Evolutionary conservation across 2,113 vertebrate species (phyloP).

Genomic region (Dendrocopos noguchii): DNA sequence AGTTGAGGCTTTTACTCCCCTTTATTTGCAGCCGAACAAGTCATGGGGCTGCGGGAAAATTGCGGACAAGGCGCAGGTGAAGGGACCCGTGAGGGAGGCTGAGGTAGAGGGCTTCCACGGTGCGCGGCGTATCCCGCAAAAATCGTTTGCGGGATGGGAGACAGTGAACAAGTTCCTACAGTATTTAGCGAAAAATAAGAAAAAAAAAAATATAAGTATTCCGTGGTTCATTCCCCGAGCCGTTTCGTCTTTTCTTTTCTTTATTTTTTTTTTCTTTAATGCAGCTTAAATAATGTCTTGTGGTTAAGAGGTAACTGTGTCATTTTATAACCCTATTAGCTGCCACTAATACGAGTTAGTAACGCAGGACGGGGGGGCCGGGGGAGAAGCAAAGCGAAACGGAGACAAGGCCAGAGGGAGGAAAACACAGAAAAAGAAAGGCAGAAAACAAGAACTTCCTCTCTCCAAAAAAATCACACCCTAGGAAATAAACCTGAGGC

Average conservation of each 20-base stretch:
- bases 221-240: not conserved
- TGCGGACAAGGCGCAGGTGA: constrained; percentile 62
- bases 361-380: not conserved
- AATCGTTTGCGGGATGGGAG: not conserved
- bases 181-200: not conserved
- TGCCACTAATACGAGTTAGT: not conserved
- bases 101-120: not conserved
- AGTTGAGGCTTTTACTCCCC: not conserved
- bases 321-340: constrained; percentile 37
- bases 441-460: not conserved
- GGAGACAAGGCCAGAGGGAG: not conserved
- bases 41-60: not conserved
- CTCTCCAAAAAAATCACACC: not conserved
- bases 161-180: not conserved
- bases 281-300: not conserved
- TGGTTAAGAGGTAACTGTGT: constrained; percentile 13
- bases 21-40: not conserved
- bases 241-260: too few relatives aligned
- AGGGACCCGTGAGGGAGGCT: not conserved
- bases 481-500: not conserved
- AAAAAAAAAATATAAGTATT: not conserved
- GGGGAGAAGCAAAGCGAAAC: not conserved
- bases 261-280: not conserved
- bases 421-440: not conserved
- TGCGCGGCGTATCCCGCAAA: not conserved